These are phyloP conservation scores for Clitarchus hookeri DNA, from an alignment of 2,888 invertebrate genomes.

Conservation along the genomic window DNA sequence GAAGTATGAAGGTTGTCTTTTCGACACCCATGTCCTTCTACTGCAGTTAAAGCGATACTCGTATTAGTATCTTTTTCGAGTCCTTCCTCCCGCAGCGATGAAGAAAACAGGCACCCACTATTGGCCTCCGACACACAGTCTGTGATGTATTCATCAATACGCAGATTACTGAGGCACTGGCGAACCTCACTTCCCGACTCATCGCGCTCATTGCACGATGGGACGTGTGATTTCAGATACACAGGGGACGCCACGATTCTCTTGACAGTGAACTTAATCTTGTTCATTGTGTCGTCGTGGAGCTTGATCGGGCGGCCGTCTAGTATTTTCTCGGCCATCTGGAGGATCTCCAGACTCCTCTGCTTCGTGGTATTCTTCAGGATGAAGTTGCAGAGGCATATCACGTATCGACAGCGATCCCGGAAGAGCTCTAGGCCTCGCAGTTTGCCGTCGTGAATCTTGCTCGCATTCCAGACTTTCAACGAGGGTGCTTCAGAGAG, in stretches of 20 bases:
- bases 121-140: not conserved
- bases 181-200: not conserved
- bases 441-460: not conserved
- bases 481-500: not conserved
- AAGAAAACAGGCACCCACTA: not conserved
- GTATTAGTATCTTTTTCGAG: too few relatives aligned
- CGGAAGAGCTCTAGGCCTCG: slow-evolving; percentile 1
- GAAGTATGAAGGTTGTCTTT: not conserved
- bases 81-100: not conserved
- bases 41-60: not conserved
- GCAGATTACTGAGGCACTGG: not conserved
- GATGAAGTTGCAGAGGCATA: slow-evolving; percentile 36
- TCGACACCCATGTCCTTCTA: not conserved
- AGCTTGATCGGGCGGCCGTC: slow-evolving; percentile 35
- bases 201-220: not conserved
- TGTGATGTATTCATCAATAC: not conserved
- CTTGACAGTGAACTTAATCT: not conserved
- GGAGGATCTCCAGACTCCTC: slow-evolving; percentile 35
- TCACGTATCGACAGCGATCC: slow-evolving; percentile 27
- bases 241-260: not conserved
- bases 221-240: not conserved
- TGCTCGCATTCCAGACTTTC: not conserved
- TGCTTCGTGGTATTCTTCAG: slow-evolving; percentile 30
- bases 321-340: slow-evolving; percentile 33
- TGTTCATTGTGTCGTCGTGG: slow-evolving; percentile 19